Percentiles rank a stretch among this genome's conserved stretches.
Conservation (phyloP, 2,888 invertebrate genomes). For the Tachina fera region DNA sequence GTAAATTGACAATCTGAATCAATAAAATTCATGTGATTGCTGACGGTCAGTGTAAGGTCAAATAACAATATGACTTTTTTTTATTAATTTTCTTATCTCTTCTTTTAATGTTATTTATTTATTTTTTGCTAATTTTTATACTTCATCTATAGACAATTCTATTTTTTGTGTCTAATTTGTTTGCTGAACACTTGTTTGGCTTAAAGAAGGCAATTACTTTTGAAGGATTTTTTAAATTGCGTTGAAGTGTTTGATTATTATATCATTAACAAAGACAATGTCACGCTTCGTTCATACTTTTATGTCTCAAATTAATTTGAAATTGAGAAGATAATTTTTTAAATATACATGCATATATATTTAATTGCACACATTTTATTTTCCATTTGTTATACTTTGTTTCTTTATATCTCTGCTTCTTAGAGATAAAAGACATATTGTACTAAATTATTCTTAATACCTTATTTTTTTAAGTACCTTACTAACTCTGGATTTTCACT, state of each 20-base stretch:
- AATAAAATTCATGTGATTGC: too few species aligned
- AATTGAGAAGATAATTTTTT: not conserved
- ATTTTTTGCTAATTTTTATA: not conserved
- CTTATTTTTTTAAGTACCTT: too few species aligned
- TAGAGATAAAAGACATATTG: too few species aligned
- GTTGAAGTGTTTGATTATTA: conserved; percentile 41
- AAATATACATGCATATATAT: too few species aligned
- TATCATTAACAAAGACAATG: conserved; percentile 20
- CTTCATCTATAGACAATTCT: not conserved
- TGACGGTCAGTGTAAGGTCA: not conserved
- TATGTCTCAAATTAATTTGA: not conserved
- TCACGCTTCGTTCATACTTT: not conserved
- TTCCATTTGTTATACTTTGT: not conserved
- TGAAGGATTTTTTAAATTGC: conserved; percentile 23
- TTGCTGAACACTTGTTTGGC: conserved; percentile 21
- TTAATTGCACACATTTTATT: not conserved
- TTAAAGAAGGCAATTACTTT: conserved; percentile 27
- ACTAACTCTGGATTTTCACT: too few species aligned
- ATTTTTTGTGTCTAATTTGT: conserved; percentile 6
- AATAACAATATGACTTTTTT: not conserved
- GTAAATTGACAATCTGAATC: too few species aligned
- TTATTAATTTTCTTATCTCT: conserved; percentile 18
- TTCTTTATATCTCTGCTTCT: not conserved
- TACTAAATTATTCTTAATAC: too few species aligned
- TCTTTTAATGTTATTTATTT: conserved; percentile 1